A percentile compares a stretch with the other conserved stretches of the same genome.
Evolutionary conservation across 2,888 invertebrate genomes (phyloP).

Genomic region (Bimastos eiseni): DNA sequence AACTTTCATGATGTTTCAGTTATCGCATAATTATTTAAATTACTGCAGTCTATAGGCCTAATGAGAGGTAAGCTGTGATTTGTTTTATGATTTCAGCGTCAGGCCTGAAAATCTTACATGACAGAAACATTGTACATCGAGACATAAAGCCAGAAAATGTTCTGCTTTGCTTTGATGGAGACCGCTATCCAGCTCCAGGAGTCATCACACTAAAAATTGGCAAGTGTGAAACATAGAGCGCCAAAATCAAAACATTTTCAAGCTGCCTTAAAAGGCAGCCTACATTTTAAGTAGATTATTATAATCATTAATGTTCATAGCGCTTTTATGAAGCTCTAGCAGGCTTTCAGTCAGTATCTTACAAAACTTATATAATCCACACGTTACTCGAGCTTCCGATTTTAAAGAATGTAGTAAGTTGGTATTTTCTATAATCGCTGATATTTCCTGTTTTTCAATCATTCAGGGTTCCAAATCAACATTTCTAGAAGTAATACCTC

Average conservation of each 20-base stretch:
- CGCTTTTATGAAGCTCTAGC: too few species aligned
- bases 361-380: too few species aligned
- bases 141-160: constrained; percentile 17
- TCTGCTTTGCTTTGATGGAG: not conserved
- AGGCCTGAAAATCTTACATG: not conserved
- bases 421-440: not conserved
- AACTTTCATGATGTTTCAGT: too few species aligned
- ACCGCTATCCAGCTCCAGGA: not conserved
- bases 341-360: too few species aligned
- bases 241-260: not conserved
- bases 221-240: not conserved
- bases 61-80: not conserved
- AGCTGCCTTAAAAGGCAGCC: too few species aligned
- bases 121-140: not conserved
- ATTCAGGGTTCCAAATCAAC: not conserved
- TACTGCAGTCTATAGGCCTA: too few species aligned
- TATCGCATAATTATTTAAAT: too few species aligned
- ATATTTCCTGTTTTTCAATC: not conserved
- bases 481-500: not conserved
- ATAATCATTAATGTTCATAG: too few species aligned
- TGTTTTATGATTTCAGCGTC: not conserved
- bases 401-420: too few species aligned
- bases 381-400: too few species aligned
- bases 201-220: not conserved
- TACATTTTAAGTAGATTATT: too few species aligned